These are phyloP conservation scores for Lithobates sylvaticus DNA, from an alignment of 2,797 vertebrate genomes.

Conservation along the genomic window DNA sequence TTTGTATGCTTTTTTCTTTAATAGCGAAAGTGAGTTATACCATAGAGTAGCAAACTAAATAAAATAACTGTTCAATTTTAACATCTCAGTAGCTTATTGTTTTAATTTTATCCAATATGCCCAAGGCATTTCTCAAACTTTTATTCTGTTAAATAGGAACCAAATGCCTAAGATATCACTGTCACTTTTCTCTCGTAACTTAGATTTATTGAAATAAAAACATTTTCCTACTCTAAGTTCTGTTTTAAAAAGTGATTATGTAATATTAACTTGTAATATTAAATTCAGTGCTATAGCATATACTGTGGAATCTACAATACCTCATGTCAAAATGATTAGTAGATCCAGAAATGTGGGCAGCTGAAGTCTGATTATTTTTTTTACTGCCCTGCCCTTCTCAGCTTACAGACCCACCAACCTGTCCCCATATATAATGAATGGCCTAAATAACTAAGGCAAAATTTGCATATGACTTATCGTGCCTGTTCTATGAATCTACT, in stretches of 20 bases:
- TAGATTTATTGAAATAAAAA: not conserved
- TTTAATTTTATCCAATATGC: slow-evolving; percentile 10
- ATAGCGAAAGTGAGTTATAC: not conserved
- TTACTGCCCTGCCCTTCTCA: too few relatives aligned
- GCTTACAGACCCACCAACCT: too few relatives aligned
- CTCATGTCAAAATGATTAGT: too few relatives aligned
- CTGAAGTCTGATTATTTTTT: too few relatives aligned
- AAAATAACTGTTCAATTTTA: not conserved
- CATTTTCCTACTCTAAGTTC: not conserved
- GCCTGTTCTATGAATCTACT: too few relatives aligned
- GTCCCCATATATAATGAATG: too few relatives aligned
- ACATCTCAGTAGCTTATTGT: not conserved
- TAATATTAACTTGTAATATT: not conserved
- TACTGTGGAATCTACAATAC: not conserved
- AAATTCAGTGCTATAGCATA: not conserved
- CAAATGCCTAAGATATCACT: slow-evolving; percentile 17
- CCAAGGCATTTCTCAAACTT: not conserved
- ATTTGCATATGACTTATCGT: too few relatives aligned
- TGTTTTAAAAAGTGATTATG: not conserved
- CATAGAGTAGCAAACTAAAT: not conserved
- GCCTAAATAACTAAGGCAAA: too few relatives aligned
- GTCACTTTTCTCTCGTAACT: not conserved
- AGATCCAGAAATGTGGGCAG: too few relatives aligned
- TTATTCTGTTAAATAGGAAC: slow-evolving; percentile 10
- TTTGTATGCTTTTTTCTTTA: too few relatives aligned